phyloP scores from a whole-genome alignment of 2,888 invertebrate genomes.

The Cecidostiba fungosa region DNA sequence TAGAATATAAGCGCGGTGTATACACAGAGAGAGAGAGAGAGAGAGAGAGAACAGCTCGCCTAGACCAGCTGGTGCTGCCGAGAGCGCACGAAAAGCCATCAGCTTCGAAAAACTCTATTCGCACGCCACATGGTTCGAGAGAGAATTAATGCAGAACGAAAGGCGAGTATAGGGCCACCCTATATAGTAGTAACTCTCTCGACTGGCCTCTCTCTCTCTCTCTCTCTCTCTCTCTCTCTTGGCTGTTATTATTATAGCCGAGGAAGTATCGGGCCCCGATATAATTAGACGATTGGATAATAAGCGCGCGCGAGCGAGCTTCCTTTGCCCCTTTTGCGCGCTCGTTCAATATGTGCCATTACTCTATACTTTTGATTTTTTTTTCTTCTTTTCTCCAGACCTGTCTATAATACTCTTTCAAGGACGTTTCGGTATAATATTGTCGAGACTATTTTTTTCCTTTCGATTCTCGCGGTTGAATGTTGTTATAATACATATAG shows the following conservation, averaged over 20 bases:
- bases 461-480: no score
- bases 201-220: conserved; percentile 18
- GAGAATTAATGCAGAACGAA: conserved; percentile 76
- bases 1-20: not conserved
- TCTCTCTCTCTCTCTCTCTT: conserved; percentile 47
- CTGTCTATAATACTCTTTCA: not conserved
- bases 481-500: not conserved
- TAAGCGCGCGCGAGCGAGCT: conserved; percentile 58
- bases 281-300: conserved; percentile 74
- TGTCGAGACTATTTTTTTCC: conserved; percentile 1
- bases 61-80: conserved; percentile 77
- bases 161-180: conserved; percentile 41
- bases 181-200: conserved; percentile 41
- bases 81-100: conserved; percentile 66
- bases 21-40: conserved; percentile 21
- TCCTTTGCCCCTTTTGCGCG: conserved; percentile 44
- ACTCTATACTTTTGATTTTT: conserved; percentile 24
- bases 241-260: conserved; percentile 72
- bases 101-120: conserved; percentile 72
- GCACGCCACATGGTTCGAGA: conserved; percentile 79
- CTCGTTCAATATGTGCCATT: conserved; percentile 23
- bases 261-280: conserved; percentile 69
- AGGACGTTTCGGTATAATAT: conserved; percentile 10
- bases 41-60: conserved; percentile 68
- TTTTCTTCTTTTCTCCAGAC: not conserved